Conservation (phyloP, 2,797 vertebrate genomes). For the Glyptemys insculpta region DNA sequence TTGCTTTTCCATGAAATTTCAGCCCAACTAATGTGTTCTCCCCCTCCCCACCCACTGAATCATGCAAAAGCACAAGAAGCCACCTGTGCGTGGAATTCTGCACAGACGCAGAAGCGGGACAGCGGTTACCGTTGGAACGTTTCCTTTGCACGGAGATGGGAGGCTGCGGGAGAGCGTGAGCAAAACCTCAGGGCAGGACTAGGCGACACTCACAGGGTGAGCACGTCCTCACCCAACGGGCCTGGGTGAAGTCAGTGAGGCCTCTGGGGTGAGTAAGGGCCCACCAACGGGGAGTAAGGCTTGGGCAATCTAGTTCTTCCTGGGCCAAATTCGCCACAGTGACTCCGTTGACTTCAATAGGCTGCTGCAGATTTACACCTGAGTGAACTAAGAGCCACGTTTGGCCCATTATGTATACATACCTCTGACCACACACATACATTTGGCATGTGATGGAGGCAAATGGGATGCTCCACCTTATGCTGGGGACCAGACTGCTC, state of each 20-base stretch:
- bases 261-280: not conserved
- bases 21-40: not conserved
- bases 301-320: not conserved
- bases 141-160: not conserved
- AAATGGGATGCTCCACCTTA: not conserved
- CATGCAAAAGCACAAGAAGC: not conserved
- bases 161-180: not conserved
- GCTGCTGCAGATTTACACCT: not conserved
- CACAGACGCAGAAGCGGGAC: not conserved
- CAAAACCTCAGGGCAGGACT: not conserved
- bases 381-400: not conserved
- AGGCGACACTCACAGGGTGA: not conserved
- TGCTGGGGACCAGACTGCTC: not conserved
- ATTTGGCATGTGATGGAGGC: not conserved
- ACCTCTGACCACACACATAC: not conserved
- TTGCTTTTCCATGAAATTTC: not conserved
- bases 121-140: too few relatives aligned
- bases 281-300: not conserved
- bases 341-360: not conserved
- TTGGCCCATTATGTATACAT: not conserved
- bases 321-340: not conserved
- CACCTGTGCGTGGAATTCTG: not conserved
- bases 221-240: not conserved
- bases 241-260: not conserved
- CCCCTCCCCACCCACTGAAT: too few relatives aligned